Evolutionary conservation across 2,797 vertebrate genomes (phyloP), one percentile per base, ranked within the genome.

Genomic region (Lindbergichthys nudifrons): DNA sequence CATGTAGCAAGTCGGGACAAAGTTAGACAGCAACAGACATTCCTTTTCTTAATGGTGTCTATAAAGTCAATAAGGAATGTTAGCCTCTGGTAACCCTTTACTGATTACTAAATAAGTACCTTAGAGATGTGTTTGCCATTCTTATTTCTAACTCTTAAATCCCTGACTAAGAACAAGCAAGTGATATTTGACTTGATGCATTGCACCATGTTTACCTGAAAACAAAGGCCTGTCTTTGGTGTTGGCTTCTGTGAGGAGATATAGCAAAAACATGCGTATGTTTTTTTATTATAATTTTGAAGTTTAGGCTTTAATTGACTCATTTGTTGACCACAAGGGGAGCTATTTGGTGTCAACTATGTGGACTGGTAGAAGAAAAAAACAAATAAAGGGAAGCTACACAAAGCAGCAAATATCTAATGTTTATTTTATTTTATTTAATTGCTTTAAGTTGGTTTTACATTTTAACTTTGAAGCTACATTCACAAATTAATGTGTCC

Each of bases 21-120:
- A 41, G 21, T 19, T n/a, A 18, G 51, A 51, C 32, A 51, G 14
- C 6, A 51, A 14, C 39, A 39, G 8, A 3, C 12, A 14, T 45
- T 21, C 7, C 32, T 10, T 46, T 52, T 65, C 14, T 39, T 10
- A 48, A 62, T 50, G 18, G 23, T 3, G 26, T 58, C 26, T 23
- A 39, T 32, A 63, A 69, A 26, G 19, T 32, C 26, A 36, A 30
- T 13, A 26, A 70, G 3, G 45, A 70, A 58, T 46, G 46, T 51
- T 47, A 42, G 10, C 13, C 0, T 14, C 18, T 53, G 48, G 48
- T 62, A 70, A 62, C 9, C 6, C 15, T 68, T 62, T 8, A 42
- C n/a, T 68, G 21, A 47, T 46, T 52, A 18, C 39, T 62, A 41
- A 72, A 63, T 63, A 32, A 26, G 48, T 30, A 56, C 26, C 59